These are phyloP conservation scores for Nematolebias whitei DNA, from an alignment of 2,113 vertebrate genomes.

Conservation along the genomic window DNA sequence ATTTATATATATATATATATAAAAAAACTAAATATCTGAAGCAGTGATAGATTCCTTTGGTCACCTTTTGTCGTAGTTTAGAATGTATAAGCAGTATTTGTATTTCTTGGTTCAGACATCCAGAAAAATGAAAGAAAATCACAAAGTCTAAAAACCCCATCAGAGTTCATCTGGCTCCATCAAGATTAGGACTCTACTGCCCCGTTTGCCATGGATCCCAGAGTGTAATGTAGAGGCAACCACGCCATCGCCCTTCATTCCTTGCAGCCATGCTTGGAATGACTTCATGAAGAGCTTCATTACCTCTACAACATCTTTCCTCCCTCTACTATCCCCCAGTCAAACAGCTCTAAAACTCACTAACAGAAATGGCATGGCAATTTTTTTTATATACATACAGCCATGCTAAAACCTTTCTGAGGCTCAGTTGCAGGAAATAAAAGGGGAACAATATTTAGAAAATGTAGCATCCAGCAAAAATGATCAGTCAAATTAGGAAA, in stretches of 20 bases:
- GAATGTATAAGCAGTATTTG: too few species aligned
- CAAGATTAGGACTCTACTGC: constrained; percentile 60
- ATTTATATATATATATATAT: too few species aligned
- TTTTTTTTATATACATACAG: background rate
- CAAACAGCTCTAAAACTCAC: constrained; percentile 30
- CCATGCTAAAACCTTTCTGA: constrained; percentile 1
- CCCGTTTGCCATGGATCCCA: constrained; percentile 66
- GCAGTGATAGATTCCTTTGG: background rate
- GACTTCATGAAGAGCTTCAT: constrained; percentile 75
- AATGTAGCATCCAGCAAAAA: constrained; percentile 23
- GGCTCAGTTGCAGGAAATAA: background rate
- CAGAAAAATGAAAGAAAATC: background rate
- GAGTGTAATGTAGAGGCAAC: constrained; percentile 68
- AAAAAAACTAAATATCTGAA: constrained; percentile 1
- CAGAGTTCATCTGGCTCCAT: constrained; percentile 47
- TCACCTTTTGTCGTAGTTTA: too few species aligned
- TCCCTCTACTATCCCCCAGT: constrained; percentile 44
- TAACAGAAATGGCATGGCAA: constrained; percentile 34
- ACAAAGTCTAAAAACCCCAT: constrained; percentile 37
- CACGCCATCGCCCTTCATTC: constrained; percentile 76
- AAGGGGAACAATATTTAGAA: constrained; percentile 1
- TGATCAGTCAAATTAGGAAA: constrained; percentile 47
- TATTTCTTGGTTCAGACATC: too few species aligned
- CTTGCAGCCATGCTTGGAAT: constrained; percentile 68
- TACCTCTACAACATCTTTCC: constrained; percentile 60